These are phyloP conservation scores for Hylyphantes graminicola DNA, from an alignment of 1,140 invertebrate genomes.

Conservation along the genomic window DNA sequence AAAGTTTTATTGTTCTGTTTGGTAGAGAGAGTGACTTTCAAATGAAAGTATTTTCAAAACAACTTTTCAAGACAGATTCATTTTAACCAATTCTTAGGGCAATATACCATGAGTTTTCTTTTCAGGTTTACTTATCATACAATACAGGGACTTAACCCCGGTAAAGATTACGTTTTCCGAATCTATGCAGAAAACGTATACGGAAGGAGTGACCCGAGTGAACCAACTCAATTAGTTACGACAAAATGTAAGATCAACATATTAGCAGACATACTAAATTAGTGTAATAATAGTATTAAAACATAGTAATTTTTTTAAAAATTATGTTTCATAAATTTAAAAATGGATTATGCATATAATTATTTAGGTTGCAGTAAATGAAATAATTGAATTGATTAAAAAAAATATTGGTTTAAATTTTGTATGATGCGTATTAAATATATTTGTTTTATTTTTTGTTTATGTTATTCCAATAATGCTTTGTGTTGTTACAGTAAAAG, in stretches of 20 bases:
- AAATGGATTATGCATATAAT: not conserved
- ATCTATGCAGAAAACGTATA: constrained; percentile 97
- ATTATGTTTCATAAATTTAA: not conserved
- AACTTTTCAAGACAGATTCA: constrained; percentile 1
- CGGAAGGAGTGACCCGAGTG: constrained; percentile 92
- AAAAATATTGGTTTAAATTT: not conserved
- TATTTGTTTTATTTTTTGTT: not conserved
- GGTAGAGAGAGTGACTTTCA: too few relatives aligned
- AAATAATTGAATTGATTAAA: not conserved
- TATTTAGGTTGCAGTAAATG: not conserved
- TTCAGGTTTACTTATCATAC: constrained; percentile 87
- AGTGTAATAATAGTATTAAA: not conserved
- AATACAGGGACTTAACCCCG: constrained; percentile 84
- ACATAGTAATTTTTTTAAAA: not conserved
- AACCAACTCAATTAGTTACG: constrained; percentile 70
- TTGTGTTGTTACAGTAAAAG: constrained; percentile 29
- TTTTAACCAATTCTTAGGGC: too few relatives aligned
- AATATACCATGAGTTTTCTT: not conserved
- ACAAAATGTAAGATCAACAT: constrained; percentile 77
- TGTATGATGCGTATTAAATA: not conserved
- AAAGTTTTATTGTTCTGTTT: too few relatives aligned
- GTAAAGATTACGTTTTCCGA: constrained; percentile 96
- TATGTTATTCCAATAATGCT: not conserved
- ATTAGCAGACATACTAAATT: constrained; percentile 56
- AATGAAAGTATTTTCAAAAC: too few relatives aligned